Base-by-base conservation (phyloP, 2,797 vertebrate species). In the Ispidina picta region DNA sequence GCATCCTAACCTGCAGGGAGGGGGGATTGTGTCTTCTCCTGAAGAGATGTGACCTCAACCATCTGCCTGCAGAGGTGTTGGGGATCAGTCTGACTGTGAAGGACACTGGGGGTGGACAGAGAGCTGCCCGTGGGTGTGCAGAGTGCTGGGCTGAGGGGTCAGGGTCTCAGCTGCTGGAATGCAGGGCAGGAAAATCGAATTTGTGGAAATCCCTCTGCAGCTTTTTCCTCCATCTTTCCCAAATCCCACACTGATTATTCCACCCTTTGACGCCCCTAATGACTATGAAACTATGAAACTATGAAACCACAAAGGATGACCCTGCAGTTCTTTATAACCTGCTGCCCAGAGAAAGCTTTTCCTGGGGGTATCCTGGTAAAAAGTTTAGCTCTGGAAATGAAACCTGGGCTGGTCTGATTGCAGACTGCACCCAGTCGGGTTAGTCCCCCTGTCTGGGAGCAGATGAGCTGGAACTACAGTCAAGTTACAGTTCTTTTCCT, bases 241-340 rank as follows among this genome's bases (percentile, higher is more conserved):
- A 58, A 64, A 78, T 78, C 1, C 0, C 1, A 23, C 21, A 15
- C 8, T 25, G 35, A 25, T 43, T 55, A 28, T 62, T 63, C 21
- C 13, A 52, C 5, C 1, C 2, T 3, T 3, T 21, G 26, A 25
- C 2, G 16, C 4, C 5, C 0, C 0, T n/a, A n/a, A n/a, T n/a
- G n/a, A n/a, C n/a, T n/a, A n/a, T n/a, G n/a, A n/a, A n/a, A n/a
- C n/a, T n/a, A n/a, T n/a, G n/a, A n/a, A n/a, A n/a, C n/a, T n/a
- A n/a, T n/a, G n/a, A n/a, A n/a, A n/a, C 37, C 10, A 10, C 26
- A 65, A 66, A 90, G 46, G n/a, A 20, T 16, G 55, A 18, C 21
- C 29, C 29, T 52, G 14, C 26, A 10, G 6, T 65, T 65, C 31
- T 62, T 16, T 58, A 29, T 29, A 26, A 23, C 19, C 29, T 44